phyloP scores from a whole-genome alignment of 2,797 vertebrate genomes.

The Tragopan temminckii region DNA sequence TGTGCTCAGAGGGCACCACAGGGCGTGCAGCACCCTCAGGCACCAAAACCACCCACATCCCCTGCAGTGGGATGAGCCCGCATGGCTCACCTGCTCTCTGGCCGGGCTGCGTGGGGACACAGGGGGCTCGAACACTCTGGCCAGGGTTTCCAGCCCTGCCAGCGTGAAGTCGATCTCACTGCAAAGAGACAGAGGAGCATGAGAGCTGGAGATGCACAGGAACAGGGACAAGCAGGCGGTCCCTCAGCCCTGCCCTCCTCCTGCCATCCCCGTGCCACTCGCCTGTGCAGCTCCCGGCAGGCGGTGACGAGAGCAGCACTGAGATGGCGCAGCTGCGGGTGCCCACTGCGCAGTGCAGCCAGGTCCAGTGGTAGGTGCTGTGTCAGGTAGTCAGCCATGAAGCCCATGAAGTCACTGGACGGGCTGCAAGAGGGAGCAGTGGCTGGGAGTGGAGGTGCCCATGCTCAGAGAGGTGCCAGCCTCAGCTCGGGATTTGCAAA shows the following conservation, averaged over 20 bases:
- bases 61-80: accelerated
- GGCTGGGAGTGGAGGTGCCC: neutral
- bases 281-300: slow-evolving; percentile 93
- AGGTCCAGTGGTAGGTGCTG: slow-evolving; percentile 93
- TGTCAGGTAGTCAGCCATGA: slow-evolving; percentile 88
- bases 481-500: neutral
- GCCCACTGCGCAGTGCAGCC: slow-evolving; percentile 90
- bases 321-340: slow-evolving; percentile 89
- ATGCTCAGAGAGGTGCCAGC: neutral
- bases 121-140: slow-evolving; percentile 93
- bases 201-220: accelerated
- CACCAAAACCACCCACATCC: neutral
- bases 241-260: accelerated
- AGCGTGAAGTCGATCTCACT: slow-evolving; percentile 95
- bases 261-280: neutral
- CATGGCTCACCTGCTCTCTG: slow-evolving; percentile 86
- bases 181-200: neutral
- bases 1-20: accelerated
- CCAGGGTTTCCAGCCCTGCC: slow-evolving; percentile 92
- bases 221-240: accelerated
- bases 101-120: slow-evolving; percentile 88
- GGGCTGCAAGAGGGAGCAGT: neutral
- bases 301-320: slow-evolving; percentile 91
- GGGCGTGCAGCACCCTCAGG: neutral
- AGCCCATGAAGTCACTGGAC: slow-evolving; percentile 11